Conservation (phyloP, 2,113 vertebrate genomes). For the Zeus faber region DNA sequence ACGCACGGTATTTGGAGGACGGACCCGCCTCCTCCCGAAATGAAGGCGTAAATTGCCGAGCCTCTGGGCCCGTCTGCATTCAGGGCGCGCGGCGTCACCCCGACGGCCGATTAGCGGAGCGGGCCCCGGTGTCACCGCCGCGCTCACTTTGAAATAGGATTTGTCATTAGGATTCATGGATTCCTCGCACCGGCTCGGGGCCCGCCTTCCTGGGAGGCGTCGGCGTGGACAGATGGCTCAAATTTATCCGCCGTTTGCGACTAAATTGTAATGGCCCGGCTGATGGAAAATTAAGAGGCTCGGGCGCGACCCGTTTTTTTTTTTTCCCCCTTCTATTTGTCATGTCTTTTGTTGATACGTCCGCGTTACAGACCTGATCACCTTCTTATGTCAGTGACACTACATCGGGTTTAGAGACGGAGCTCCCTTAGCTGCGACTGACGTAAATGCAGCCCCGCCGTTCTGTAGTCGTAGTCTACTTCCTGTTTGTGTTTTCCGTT, state of each 20-base stretch:
- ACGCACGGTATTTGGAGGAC: slow-evolving; percentile 17
- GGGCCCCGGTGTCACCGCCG: slow-evolving; percentile 22
- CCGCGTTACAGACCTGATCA: slow-evolving; percentile 50
- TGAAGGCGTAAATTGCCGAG: slow-evolving; percentile 21
- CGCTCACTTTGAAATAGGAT: slow-evolving; percentile 71
- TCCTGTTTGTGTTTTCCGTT: not conserved
- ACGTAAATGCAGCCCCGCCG: too few relatives aligned
- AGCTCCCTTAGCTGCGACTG: too few relatives aligned
- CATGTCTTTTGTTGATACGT: slow-evolving; percentile 48
- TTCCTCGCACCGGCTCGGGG: slow-evolving; percentile 66
- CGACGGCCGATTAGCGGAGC: slow-evolving; percentile 25
- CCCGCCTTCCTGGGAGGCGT: slow-evolving; percentile 76
- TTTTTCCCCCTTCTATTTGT: too few relatives aligned
- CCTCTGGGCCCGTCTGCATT: slow-evolving; percentile 13
- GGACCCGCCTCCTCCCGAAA: slow-evolving; percentile 21
- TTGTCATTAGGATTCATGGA: slow-evolving; percentile 81
- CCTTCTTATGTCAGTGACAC: too few relatives aligned
- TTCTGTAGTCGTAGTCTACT: too few relatives aligned
- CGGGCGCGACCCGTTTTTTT: too few relatives aligned
- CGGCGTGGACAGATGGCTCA: slow-evolving; percentile 87
- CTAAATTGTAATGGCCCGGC: slow-evolving; percentile 83
- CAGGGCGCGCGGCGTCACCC: slow-evolving; percentile 21
- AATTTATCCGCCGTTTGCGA: slow-evolving; percentile 88
- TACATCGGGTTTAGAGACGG: too few relatives aligned
- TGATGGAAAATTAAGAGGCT: too few relatives aligned